Evolutionary conservation across 1,140 invertebrate genomes (phyloP).

Genomic region (Zaprionus nigranus): DNA sequence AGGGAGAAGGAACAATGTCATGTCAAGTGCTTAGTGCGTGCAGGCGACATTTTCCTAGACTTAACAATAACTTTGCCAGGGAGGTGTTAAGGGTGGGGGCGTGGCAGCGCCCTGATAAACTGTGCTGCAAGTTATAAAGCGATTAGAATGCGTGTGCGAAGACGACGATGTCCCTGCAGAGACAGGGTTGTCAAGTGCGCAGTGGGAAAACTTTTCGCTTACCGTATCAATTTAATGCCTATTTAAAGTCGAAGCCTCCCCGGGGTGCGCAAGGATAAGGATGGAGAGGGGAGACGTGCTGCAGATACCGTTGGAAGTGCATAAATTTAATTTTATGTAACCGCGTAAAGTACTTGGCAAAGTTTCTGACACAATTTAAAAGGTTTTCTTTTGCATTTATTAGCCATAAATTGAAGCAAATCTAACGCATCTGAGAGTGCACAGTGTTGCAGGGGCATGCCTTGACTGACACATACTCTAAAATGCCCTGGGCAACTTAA

Average conservation of each 20-base stretch:
- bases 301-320: slow-evolving; percentile 41
- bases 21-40: slow-evolving; percentile 73
- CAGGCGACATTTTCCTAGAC: slow-evolving; percentile 36
- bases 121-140: slow-evolving; percentile 81
- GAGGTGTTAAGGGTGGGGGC: slow-evolving; percentile 14
- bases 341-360: slow-evolving; percentile 55
- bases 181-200: slow-evolving; percentile 24
- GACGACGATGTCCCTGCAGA: slow-evolving; percentile 25
- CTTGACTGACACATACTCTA: not conserved
- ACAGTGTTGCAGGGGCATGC: accelerated
- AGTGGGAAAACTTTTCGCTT: slow-evolving; percentile 45
- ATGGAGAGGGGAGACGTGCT: not conserved
- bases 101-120: slow-evolving; percentile 61
- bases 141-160: slow-evolving; percentile 66
- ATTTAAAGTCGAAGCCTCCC: slow-evolving; percentile 64
- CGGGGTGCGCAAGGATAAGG: slow-evolving; percentile 36
- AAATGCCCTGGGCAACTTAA: too few species aligned
- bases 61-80: slow-evolving; percentile 70
- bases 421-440: not conserved
- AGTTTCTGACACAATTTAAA: slow-evolving; percentile 43
- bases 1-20: slow-evolving; percentile 19
- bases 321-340: slow-evolving; percentile 77
- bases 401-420: slow-evolving; percentile 29
- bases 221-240: slow-evolving; percentile 77
- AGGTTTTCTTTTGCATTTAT: slow-evolving; percentile 44